Conservation (phyloP, 2,113 vertebrate species). For the Arothron firmamentum region DNA sequence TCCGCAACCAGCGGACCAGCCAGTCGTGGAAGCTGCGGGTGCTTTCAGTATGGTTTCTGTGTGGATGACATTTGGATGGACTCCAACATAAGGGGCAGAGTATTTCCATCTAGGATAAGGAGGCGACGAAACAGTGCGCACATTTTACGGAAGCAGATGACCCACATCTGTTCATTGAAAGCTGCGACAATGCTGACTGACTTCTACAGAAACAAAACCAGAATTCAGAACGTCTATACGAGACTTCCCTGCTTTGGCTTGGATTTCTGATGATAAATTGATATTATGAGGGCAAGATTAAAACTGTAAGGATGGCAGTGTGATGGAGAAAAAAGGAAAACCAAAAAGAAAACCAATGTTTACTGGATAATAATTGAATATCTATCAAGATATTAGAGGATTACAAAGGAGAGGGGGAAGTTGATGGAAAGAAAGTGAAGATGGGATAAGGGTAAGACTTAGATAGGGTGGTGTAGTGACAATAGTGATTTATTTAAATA, state of each 20-base stretch:
- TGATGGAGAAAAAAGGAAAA: too few relatives aligned
- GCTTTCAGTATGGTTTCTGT: conserved; percentile 10
- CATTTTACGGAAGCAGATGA: conserved; percentile 24
- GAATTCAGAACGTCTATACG: too few relatives aligned
- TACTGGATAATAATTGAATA: not conserved
- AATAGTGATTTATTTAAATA: conserved; percentile 54
- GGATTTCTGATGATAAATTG: conserved; percentile 2
- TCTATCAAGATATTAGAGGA: not conserved
- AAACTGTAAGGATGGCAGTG: conserved; percentile 32
- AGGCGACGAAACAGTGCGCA: conserved; percentile 11
- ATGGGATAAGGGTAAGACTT: not conserved
- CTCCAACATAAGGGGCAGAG: conserved; percentile 18
- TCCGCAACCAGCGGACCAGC: conserved; percentile 12
- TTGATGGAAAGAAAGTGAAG: conserved; percentile 13
- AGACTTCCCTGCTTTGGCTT: not conserved
- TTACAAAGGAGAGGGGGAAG: not conserved
- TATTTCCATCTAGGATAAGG: conserved; percentile 22
- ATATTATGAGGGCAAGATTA: conserved; percentile 43
- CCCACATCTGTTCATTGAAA: not conserved
- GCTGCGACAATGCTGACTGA: not conserved
- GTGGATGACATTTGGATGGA: not conserved
- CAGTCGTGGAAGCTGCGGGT: conserved; percentile 10
- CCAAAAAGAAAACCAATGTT: not conserved
- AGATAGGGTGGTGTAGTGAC: conserved; percentile 24
- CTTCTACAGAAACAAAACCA: conserved; percentile 6